phyloP scores from a whole-genome alignment of 1,140 invertebrate species.

The Cryptotermes secundus region DNA sequence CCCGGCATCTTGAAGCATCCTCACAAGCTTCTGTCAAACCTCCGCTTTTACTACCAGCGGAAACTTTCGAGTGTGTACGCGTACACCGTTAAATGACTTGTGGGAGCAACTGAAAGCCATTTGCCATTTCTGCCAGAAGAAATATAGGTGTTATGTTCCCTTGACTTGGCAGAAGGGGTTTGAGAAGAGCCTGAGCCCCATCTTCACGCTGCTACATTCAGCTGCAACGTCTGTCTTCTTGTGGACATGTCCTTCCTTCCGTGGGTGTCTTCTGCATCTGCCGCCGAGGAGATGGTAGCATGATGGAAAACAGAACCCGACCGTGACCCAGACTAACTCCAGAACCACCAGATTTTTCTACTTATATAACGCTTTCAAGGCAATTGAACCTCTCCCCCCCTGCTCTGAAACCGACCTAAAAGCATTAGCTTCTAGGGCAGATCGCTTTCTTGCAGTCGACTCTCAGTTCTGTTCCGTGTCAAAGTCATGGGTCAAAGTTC shows the following conservation, averaged over 20 bases:
- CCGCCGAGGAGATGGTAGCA: not conserved
- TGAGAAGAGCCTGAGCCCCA: not conserved
- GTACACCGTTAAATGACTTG: not conserved
- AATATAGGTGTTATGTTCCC: not conserved
- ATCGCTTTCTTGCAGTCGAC: not conserved
- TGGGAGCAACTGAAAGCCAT: conserved; percentile 7
- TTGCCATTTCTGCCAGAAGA: conserved; percentile 15
- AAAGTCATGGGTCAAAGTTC: not conserved
- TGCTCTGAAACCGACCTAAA: not conserved
- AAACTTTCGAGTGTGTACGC: not conserved
- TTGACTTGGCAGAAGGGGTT: not conserved
- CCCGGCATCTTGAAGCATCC: too few relatives aligned
- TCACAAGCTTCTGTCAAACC: not conserved
- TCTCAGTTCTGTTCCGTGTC: not conserved
- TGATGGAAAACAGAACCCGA: not conserved
- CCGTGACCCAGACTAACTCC: not conserved
- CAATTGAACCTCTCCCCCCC: not conserved
- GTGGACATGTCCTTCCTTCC: too few relatives aligned
- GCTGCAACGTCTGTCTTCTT: not conserved
- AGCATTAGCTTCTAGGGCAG: not conserved
- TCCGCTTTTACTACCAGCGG: not conserved
- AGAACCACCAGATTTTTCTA: not conserved
- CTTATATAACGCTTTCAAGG: not conserved
- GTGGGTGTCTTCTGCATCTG: too few relatives aligned
- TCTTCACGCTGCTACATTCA: not conserved